Conservation (phyloP, 2,113 vertebrate species). For the Labeo catla region DNA sequence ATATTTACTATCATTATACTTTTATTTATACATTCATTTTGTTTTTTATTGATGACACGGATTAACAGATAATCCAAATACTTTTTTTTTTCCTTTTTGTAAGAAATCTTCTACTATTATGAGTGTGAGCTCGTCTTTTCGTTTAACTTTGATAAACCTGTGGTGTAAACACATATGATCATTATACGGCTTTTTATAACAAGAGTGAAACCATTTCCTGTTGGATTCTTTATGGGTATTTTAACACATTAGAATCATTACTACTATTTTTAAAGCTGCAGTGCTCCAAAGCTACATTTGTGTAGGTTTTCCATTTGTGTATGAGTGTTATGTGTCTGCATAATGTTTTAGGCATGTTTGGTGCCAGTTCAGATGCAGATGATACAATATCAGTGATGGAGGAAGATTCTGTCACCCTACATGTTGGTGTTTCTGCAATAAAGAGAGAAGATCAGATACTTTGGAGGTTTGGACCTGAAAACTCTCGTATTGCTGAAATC, state of each 20-base stretch:
- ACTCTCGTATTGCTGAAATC: conserved; percentile 8
- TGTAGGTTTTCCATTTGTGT: not conserved
- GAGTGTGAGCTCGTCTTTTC: not conserved
- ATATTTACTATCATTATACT: not conserved
- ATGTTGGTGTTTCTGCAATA: not conserved
- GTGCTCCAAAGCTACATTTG: not conserved
- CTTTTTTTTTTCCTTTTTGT: too few relatives aligned
- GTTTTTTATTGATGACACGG: not conserved
- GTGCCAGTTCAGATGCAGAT: not conserved
- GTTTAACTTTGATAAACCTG: not conserved
- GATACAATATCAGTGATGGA: not conserved
- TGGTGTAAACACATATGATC: not conserved
- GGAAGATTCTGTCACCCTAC: not conserved
- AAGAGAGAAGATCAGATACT: not conserved
- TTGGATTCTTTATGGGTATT: not conserved
- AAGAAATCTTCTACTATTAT: not conserved
- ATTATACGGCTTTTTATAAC: not conserved
- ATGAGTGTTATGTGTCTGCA: not conserved
- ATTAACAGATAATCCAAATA: not conserved
- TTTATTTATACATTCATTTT: not conserved
- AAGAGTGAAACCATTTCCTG: not conserved
- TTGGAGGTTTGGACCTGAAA: not conserved
- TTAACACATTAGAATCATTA: not conserved
- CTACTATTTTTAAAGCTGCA: not conserved
- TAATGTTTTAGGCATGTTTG: not conserved